Evolutionary conservation across 2,113 vertebrate genomes (phyloP), one percentile per base, ranked within the genome.

Genomic region (Lepidothrix coronata): DNA sequence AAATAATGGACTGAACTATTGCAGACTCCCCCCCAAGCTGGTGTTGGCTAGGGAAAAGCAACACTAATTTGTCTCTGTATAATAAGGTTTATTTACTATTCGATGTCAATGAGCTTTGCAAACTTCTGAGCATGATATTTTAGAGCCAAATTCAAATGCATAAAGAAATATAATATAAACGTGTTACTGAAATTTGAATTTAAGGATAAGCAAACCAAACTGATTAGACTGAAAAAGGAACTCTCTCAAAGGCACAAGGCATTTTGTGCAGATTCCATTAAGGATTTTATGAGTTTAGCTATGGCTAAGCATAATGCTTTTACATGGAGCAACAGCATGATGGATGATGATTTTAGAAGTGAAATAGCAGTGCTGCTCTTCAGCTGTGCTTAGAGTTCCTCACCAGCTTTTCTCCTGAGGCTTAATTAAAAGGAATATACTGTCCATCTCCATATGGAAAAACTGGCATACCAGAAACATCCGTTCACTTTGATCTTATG

Each of bases 281-380:
- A 80, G 76, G 73, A 48, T 91, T 95, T 95, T 86, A 88, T 72
- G 62, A 76, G 82, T 93, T 93, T 46, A 82, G 78, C 80, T n/a
- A 39, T 71, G 79, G 84, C 51, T 67, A 17, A 76, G 75, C 58
- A 22, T 91, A 91, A 80, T 86, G 78, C 68, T 92, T 93, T 92
- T 84, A 62, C 46, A 23, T 30, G 43, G 79, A 86, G 83, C 72
- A 86, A 31, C 51, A 77, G 65, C 5, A 0, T 81, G 80, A 88
- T 87, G 80, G 76, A 85, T 91, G 92, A 39, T 85, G 85, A 88
- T 66, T 91, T 84, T 70, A 44, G 33, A 62, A 77, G 44, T 0
- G 3, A 67, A 93, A 91, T 71, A 91, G 72, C 72, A 77, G 63
- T 25, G 68, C 55, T 88, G 65, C 76, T 96, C 62, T 68, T 89